Evolutionary conservation across 2,113 vertebrate species (phyloP).

Genomic region (Lagopus muta): DNA sequence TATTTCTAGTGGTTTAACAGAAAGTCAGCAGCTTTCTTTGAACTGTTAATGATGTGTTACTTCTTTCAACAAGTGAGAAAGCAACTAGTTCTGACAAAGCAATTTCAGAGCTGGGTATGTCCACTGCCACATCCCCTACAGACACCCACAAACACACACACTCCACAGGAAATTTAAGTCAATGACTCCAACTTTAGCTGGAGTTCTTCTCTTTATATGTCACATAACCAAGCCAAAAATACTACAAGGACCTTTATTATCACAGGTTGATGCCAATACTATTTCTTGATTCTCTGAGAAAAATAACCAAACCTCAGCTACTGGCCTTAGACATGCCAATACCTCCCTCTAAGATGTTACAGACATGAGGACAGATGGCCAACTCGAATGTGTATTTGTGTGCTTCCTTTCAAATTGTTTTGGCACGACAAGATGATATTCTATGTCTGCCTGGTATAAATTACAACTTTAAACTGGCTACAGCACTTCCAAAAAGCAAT

Average conservation of each 20-base stretch:
- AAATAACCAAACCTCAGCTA: constrained; percentile 4
- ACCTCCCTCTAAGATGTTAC: not conserved
- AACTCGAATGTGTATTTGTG: not conserved
- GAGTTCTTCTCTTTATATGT: not conserved
- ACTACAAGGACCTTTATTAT: not conserved
- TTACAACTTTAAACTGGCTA: constrained; percentile 6
- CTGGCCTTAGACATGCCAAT: not conserved
- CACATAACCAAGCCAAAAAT: not conserved
- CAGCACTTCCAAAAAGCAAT: constrained; percentile 31
- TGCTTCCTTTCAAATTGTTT: constrained; percentile 26
- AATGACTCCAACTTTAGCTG: not conserved
- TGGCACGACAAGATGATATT: constrained; percentile 37
- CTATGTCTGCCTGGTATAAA: constrained; percentile 34
- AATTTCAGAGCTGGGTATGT: not conserved
- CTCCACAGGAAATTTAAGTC: not conserved
- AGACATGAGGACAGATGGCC: constrained; percentile 42
- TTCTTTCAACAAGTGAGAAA: not conserved
- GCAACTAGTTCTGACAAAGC: not conserved
- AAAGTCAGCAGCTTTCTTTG: not conserved
- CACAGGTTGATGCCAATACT: not conserved
- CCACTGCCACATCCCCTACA: rapidly evolving
- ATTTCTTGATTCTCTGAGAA: not conserved
- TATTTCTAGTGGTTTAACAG: not conserved
- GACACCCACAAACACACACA: not conserved
- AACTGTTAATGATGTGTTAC: not conserved